Evolutionary conservation across 1,140 invertebrate genomes (phyloP).

Genomic region (Drosophila repletoides): DNA sequence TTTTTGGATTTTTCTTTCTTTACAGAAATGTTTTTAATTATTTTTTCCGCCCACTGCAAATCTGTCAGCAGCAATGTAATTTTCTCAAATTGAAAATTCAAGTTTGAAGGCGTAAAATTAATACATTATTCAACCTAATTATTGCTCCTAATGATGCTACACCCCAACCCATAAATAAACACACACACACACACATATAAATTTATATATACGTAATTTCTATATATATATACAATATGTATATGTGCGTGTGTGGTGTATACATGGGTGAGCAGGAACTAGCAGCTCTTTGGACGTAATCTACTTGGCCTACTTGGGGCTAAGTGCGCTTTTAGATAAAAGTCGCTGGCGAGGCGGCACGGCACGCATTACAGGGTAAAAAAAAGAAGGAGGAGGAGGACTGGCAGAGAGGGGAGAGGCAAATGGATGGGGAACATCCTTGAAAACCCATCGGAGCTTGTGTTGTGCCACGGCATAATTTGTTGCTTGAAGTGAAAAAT

Average conservation of each 20-base stretch:
- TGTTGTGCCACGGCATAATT: slow-evolving; percentile 76
- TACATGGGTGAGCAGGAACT: slow-evolving; percentile 6
- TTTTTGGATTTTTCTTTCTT: not conserved
- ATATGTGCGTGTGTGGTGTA: slow-evolving; percentile 3
- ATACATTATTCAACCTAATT: slow-evolving; percentile 25
- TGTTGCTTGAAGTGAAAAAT: slow-evolving; percentile 79
- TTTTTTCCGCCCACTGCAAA: too few relatives aligned
- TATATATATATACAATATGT: not conserved
- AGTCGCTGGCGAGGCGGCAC: slow-evolving; percentile 65
- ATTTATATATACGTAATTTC: not conserved
- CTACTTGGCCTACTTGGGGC: slow-evolving; percentile 79
- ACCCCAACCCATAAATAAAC: not conserved
- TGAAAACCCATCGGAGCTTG: slow-evolving; percentile 34
- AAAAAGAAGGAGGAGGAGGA: not conserved
- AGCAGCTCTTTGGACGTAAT: slow-evolving; percentile 64
- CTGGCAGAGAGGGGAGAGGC: not conserved
- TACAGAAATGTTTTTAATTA: not conserved
- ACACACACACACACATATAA: not conserved
- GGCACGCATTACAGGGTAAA: slow-evolving; percentile 57
- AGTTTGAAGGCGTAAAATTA: not conserved
- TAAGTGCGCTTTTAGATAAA: slow-evolving; percentile 79
- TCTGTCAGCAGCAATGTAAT: too few relatives aligned
- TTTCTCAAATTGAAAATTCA: not conserved
- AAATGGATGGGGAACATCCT: slow-evolving; percentile 3
- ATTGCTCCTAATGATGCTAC: not conserved